These are phyloP conservation scores for Chrysemys picta DNA, from an alignment of 2,113 vertebrate species.

Conservation along the genomic window DNA sequence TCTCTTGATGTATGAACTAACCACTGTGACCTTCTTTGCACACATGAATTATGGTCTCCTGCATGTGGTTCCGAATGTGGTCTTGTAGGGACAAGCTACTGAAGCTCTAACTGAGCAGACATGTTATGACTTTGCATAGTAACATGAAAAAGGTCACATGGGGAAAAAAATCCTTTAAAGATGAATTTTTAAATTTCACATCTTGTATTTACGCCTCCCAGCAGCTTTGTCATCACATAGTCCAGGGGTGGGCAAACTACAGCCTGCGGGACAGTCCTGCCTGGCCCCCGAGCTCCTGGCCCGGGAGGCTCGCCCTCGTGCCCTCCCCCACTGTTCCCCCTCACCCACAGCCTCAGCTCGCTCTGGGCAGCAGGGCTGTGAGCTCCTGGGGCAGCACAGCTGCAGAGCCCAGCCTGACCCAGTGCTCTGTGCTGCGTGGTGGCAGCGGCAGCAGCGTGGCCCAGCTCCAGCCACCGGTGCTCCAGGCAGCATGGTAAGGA, in stretches of 20 bases:
- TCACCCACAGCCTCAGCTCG: too few species aligned
- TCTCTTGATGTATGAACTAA: not conserved
- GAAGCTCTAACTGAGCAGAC: not conserved
- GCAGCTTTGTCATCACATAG: not conserved
- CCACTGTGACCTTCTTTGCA: not conserved
- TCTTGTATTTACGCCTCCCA: not conserved
- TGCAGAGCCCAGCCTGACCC: too few species aligned
- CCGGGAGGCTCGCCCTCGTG: too few species aligned
- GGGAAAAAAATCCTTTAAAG: not conserved
- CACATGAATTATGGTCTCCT: not conserved
- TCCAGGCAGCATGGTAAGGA: too few species aligned
- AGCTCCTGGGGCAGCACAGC: too few species aligned
- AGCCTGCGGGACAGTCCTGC: too few species aligned
- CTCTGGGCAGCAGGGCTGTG: too few species aligned
- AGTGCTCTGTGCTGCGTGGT: too few species aligned
- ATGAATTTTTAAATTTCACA: not conserved
- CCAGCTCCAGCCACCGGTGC: too few species aligned
- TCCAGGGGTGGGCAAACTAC: not conserved
- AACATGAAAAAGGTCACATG: not conserved
- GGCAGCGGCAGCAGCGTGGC: too few species aligned
- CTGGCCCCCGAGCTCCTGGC: too few species aligned
- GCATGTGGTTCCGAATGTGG: not conserved
- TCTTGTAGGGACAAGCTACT: not conserved
- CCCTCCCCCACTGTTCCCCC: too few species aligned
- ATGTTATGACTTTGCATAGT: not conserved